A percentile compares a stretch with the other conserved stretches of the same genome.
Conservation (phyloP, 2,113 vertebrate genomes). For the Pelecanoides urinatrix region DNA sequence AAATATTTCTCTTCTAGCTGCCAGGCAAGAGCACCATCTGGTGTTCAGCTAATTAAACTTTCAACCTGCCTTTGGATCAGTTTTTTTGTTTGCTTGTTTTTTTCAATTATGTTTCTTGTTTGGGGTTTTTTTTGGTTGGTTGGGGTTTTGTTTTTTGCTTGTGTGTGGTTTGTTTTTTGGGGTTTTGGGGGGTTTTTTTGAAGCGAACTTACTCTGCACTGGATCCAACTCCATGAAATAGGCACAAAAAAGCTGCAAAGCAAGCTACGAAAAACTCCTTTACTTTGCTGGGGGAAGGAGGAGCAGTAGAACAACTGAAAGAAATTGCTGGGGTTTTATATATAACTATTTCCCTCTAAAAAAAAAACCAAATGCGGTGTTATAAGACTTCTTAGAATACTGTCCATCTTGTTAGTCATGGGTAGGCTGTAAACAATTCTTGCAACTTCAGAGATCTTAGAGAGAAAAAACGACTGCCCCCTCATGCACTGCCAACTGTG, state of each 20-base stretch:
- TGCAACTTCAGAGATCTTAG: not conserved
- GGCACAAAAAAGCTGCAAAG: not conserved
- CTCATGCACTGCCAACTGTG: rapidly evolving
- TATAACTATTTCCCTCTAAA: not conserved
- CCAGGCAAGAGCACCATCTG: conserved; percentile 74
- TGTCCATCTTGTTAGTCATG: not conserved
- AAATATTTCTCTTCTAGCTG: not conserved
- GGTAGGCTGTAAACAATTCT: not conserved
- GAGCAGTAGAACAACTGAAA: not conserved
- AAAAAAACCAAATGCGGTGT: not conserved
- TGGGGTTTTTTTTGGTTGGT: not conserved
- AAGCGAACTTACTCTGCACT: not conserved
- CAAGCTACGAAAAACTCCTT: not conserved
- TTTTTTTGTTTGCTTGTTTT: not conserved
- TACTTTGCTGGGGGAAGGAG: rapidly evolving
- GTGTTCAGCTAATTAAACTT: conserved; percentile 48
- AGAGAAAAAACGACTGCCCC: not conserved
- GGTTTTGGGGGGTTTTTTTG: not conserved
- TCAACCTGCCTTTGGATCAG: not conserved
- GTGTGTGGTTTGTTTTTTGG: too few relatives aligned
- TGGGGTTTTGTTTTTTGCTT: not conserved
- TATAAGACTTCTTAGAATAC: not conserved
- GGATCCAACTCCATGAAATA: not conserved
- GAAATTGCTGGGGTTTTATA: not conserved
- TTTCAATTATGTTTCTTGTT: not conserved